phyloP scores from a whole-genome alignment of 23 tunicate genomes.

The Diplosoma virens region DNA sequence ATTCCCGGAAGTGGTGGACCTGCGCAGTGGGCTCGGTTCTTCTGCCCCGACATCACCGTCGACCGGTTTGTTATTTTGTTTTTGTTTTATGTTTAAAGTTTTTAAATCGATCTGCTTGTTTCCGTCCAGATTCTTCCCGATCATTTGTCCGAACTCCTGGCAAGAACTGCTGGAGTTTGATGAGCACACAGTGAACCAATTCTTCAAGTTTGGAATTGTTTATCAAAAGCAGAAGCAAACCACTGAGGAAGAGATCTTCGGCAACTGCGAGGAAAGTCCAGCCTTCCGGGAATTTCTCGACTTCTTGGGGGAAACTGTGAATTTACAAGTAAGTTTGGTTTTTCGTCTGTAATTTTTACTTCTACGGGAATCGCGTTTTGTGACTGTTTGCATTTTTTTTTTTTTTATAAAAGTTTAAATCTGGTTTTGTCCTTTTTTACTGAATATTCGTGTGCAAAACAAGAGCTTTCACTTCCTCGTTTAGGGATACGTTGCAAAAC shows the following conservation, averaged over 20 bases:
- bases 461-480: too few relatives aligned
- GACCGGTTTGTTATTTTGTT: slow-evolving; percentile 54
- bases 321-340: slow-evolving; percentile 68
- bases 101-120: background rate
- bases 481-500: too few relatives aligned
- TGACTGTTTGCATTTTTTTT: too few relatives aligned
- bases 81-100: background rate
- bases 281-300: slow-evolving; percentile 85
- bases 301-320: slow-evolving; percentile 73
- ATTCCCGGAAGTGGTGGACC: slow-evolving; percentile 72
- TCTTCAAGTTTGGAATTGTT: slow-evolving; percentile 85
- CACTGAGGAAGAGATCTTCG: slow-evolving; percentile 90
- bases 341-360: too few relatives aligned
- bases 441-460: too few relatives aligned
- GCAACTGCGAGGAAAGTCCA: slow-evolving; percentile 69
- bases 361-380: too few relatives aligned
- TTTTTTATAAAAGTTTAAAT: too few relatives aligned
- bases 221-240: slow-evolving; percentile 78
- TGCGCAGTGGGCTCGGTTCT: slow-evolving; percentile 68
- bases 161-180: slow-evolving; percentile 72
- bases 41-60: slow-evolving; percentile 66
- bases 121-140: slow-evolving; percentile 72
- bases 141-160: slow-evolving; percentile 80
- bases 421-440: too few relatives aligned
- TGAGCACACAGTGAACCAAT: slow-evolving; percentile 72